Evolutionary conservation across 1,140 invertebrate genomes (phyloP).

Genomic region (Parasteatoda tepidariorum): DNA sequence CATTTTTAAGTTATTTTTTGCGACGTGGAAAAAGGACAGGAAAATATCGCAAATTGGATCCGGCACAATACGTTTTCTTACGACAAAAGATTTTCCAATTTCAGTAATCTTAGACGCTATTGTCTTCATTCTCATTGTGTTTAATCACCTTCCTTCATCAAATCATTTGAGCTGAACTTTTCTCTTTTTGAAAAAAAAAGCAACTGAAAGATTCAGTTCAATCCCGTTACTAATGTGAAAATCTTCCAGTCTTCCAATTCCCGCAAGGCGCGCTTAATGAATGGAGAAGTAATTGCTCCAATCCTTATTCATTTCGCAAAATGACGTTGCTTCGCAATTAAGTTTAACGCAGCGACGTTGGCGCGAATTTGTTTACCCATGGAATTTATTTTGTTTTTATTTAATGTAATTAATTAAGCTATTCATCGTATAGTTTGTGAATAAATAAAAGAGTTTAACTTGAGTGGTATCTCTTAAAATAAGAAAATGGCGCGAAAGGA

Average conservation of each 20-base stretch:
- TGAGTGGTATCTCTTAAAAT: background rate
- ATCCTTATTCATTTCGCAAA: constrained; percentile 40
- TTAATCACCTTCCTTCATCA: constrained; percentile 36
- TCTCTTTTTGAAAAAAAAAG: too few relatives aligned
- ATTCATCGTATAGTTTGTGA: background rate
- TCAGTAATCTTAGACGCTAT: constrained; percentile 29
- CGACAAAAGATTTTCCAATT: constrained; percentile 38
- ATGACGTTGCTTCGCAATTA: constrained; percentile 25
- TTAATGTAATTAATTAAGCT: background rate
- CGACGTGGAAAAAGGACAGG: background rate
- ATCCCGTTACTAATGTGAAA: constrained; percentile 34
- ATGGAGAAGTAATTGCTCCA: constrained; percentile 42
- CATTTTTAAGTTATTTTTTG: background rate
- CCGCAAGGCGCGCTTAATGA: constrained; percentile 28
- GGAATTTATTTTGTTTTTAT: background rate
- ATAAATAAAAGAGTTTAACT: background rate
- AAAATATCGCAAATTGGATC: constrained; percentile 28
- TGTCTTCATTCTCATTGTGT: constrained; percentile 20
- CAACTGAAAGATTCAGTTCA: too few relatives aligned
- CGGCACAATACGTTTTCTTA: constrained; percentile 32
- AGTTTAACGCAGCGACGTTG: constrained; percentile 23
- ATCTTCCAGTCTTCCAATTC: constrained; percentile 28
- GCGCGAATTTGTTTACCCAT: background rate
- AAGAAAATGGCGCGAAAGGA: background rate
- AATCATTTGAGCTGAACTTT: constrained; percentile 16